These are phyloP conservation scores for Oedothorax gibbosus DNA, from an alignment of 1,140 invertebrate species.

Conservation along the genomic window DNA sequence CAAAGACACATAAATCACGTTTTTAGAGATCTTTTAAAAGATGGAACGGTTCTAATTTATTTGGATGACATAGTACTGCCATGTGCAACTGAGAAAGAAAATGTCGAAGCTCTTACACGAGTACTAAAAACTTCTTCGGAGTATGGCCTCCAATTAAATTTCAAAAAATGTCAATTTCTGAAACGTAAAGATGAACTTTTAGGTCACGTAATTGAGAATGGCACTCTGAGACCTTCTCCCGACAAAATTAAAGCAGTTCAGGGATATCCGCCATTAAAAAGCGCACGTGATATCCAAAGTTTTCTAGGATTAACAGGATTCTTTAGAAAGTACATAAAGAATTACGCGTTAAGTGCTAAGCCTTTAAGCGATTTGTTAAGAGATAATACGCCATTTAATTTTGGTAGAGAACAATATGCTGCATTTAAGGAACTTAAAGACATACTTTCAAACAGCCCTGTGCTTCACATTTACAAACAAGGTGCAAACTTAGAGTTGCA, in stretches of 20 bases:
- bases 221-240: background rate
- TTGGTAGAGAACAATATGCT: constrained; percentile 65
- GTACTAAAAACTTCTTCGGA: background rate
- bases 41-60: too few relatives aligned
- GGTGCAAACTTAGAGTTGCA: constrained; percentile 22
- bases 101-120: background rate
- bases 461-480: constrained; percentile 63
- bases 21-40: too few relatives aligned
- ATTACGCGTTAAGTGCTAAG: constrained; percentile 64
- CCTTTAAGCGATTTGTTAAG: constrained; percentile 68
- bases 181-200: background rate
- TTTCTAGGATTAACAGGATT: constrained; percentile 64
- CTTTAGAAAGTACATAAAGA: constrained; percentile 65
- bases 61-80: too few relatives aligned
- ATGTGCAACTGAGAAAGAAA: background rate
- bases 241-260: background rate
- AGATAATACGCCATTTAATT: constrained; percentile 67
- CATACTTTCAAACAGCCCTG: constrained; percentile 61
- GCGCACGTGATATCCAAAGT: background rate
- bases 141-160: background rate
- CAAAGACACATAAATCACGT: too few relatives aligned
- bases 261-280: background rate
- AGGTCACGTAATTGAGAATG: too few relatives aligned
- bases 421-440: constrained; percentile 67
- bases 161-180: background rate